phyloP scores from a whole-genome alignment of 2,888 invertebrate genomes.

The Julus scanicus region DNA sequence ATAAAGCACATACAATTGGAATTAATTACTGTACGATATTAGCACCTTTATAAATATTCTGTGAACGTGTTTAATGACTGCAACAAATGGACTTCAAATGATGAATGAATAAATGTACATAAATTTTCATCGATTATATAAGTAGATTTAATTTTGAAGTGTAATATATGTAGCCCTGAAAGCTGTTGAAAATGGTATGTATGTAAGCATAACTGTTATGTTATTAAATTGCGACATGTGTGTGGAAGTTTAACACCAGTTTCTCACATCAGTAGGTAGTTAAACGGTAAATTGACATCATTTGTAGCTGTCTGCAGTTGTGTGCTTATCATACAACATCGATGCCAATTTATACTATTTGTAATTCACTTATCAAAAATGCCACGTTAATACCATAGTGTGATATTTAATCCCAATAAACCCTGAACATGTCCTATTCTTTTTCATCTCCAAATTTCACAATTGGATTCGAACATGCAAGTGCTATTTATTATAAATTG shows the following conservation, averaged over 20 bases:
- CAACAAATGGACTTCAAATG: neutral
- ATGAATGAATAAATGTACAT: neutral
- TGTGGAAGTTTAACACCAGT: neutral
- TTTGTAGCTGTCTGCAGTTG: neutral
- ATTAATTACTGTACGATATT: neutral
- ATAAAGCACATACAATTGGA: neutral
- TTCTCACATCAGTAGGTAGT: neutral
- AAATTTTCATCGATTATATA: no score
- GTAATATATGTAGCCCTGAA: neutral
- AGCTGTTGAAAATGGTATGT: neutral
- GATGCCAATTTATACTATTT: no score
- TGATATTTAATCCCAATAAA: no score
- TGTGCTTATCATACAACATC: no score
- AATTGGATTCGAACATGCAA: no score
- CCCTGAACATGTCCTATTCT: no score
- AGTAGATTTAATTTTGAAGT: no score
- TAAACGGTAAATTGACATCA: neutral
- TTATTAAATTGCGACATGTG: neutral
- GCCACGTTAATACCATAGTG: no score
- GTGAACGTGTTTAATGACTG: neutral
- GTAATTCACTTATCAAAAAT: no score
- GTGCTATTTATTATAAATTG: no score
- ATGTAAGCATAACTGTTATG: neutral
- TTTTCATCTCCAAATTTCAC: no score
- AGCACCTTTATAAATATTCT: neutral